Conservation (phyloP, 2,888 invertebrate genomes). For the Liopterus haemorrhoidalis region DNA sequence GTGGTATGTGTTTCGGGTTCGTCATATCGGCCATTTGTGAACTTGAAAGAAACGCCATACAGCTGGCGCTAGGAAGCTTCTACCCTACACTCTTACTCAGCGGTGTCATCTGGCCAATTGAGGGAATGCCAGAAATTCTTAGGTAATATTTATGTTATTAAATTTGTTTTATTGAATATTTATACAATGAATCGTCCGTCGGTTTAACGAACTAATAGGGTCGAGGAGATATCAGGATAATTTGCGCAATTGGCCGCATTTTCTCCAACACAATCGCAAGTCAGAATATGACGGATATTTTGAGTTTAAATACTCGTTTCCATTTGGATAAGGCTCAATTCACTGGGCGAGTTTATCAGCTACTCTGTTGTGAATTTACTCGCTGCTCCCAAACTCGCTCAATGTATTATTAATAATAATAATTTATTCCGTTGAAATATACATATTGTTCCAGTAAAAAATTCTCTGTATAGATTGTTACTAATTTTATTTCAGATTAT, state of each 20-base stretch:
- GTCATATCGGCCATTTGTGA: constrained; percentile 90
- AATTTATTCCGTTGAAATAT: no score
- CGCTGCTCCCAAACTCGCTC: no score
- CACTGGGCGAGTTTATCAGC: no score
- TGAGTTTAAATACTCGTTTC: no score
- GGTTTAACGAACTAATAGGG: not conserved
- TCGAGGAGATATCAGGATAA: not conserved
- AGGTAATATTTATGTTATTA: constrained; percentile 48
- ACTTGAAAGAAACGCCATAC: constrained; percentile 87
- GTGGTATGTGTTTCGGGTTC: constrained; percentile 96
- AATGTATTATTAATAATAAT: no score
- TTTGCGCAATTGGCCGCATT: not conserved
- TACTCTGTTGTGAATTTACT: no score
- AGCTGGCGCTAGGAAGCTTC: constrained; percentile 87
- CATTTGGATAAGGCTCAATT: no score
- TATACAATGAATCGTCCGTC: not conserved
- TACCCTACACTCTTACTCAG: constrained; percentile 88
- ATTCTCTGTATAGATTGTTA: no score
- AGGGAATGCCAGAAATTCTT: constrained; percentile 85
- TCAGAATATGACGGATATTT: no score
- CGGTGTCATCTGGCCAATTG: constrained; percentile 95
- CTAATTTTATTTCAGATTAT: no score
- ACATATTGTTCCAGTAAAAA: no score
- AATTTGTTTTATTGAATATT: not conserved
- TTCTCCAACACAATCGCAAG: no score